Conservation (phyloP, 2,113 vertebrate genomes). For the Canis aureus region DNA sequence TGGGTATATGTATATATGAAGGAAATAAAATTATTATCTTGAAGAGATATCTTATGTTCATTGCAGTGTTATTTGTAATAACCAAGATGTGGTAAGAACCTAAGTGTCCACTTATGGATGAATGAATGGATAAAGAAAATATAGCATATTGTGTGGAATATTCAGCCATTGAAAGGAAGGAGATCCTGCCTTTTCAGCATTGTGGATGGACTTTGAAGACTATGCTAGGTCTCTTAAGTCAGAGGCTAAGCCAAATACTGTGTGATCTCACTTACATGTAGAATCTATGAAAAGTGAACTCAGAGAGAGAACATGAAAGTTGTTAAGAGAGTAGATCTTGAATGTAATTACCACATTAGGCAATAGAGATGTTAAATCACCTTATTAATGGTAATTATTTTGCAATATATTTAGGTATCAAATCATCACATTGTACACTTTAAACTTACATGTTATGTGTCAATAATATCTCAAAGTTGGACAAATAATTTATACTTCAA, state of each 20-base stretch:
- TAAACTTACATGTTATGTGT: background rate
- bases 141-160: background rate
- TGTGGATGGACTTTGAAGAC: background rate
- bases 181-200: background rate
- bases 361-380: background rate
- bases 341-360: background rate
- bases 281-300: background rate
- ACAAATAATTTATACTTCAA: background rate
- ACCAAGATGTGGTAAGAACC: background rate
- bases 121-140: background rate
- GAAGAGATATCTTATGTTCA: background rate
- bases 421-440: background rate
- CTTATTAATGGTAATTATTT: background rate
- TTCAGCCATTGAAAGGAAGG: background rate
- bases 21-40: background rate
- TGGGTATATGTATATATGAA: background rate
- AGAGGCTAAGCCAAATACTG: background rate
- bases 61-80: background rate
- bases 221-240: background rate
- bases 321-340: background rate
- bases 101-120: background rate
- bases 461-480: background rate
- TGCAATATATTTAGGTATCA: background rate
- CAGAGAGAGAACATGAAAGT: background rate
- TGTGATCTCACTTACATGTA: background rate